These are phyloP conservation scores for Amblyopsis hoosieri DNA, from an alignment of 2,797 vertebrate genomes.

Conservation along the genomic window DNA sequence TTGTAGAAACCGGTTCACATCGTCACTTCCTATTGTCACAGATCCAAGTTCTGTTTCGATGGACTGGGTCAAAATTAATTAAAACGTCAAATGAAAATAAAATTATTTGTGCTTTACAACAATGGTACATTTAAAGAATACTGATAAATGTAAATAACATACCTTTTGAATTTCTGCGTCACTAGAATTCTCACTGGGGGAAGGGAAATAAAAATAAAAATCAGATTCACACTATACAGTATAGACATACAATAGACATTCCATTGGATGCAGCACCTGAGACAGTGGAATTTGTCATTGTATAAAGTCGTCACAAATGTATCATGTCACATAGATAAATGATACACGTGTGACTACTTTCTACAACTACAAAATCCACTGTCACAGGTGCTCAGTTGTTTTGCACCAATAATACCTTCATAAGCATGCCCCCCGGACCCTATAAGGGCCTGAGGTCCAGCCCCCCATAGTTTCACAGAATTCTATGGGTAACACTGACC, in stretches of 20 bases:
- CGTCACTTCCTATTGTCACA: not conserved
- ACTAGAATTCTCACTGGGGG: conserved; percentile 52
- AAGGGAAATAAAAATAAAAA: conserved; percentile 3
- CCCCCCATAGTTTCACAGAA: too few species aligned
- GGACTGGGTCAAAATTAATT: conserved; percentile 15
- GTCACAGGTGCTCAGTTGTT: too few species aligned
- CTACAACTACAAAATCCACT: too few species aligned
- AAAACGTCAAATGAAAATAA: not conserved
- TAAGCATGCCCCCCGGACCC: too few species aligned
- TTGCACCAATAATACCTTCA: too few species aligned
- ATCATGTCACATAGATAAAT: too few species aligned
- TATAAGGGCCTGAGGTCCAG: too few species aligned
- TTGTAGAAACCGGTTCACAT: conserved; percentile 37
- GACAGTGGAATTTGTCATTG: too few species aligned
- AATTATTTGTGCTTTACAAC: not conserved
- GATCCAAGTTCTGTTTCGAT: not conserved
- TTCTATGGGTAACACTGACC: too few species aligned
- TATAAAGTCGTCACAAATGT: too few species aligned
- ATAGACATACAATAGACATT: not conserved
- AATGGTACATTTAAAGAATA: not conserved
- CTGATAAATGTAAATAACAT: not conserved
- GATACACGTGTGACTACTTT: too few species aligned
- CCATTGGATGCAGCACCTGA: too few species aligned
- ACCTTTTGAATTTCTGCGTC: conserved; percentile 29
- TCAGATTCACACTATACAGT: not conserved